phyloP scores from a whole-genome alignment of 1,140 invertebrate genomes.

The Drosophila hydei region DNA sequence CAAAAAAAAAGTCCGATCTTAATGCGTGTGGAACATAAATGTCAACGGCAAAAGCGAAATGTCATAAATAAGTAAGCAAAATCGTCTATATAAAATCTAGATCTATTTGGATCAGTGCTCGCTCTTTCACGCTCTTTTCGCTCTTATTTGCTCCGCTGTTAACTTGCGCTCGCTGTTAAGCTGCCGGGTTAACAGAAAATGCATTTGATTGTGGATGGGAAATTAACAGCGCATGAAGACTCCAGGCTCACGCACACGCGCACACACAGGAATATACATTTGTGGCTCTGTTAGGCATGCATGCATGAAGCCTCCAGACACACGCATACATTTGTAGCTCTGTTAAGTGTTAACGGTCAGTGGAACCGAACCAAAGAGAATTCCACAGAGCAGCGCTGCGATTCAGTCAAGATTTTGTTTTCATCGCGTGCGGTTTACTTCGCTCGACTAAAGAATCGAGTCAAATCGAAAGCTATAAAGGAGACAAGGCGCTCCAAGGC shows the following conservation, averaged over 20 bases:
- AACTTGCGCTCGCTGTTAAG: constrained; percentile 19
- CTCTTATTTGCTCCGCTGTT: neutral
- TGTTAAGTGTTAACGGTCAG: constrained; percentile 32
- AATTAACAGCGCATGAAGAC: constrained; percentile 9
- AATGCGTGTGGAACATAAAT: constrained; percentile 53
- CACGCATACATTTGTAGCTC: constrained; percentile 23
- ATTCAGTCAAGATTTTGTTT: constrained; percentile 69
- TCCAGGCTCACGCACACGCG: constrained; percentile 27
- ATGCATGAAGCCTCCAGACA: constrained; percentile 18
- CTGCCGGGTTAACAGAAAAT: neutral
- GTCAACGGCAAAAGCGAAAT: constrained; percentile 31
- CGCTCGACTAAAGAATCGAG: constrained; percentile 29
- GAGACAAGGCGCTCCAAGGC: constrained; percentile 57
- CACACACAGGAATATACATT: constrained; percentile 1
- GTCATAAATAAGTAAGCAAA: constrained; percentile 50
- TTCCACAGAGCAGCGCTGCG: constrained; percentile 34
- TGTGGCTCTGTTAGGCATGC: neutral
- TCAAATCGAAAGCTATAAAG: constrained; percentile 13
- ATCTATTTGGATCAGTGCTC: constrained; percentile 1
- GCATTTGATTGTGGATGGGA: neutral
- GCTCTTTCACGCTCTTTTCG: constrained; percentile 3
- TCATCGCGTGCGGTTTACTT: constrained; percentile 66
- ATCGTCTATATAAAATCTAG: constrained; percentile 6
- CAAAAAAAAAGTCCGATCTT: constrained; percentile 18
- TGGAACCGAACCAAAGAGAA: constrained; percentile 61